Percentiles rank a stretch among this genome's conserved stretches.
These are phyloP conservation scores for Galendromus occidentalis DNA, from an alignment of 1,140 invertebrate species.

Conservation along the genomic window DNA sequence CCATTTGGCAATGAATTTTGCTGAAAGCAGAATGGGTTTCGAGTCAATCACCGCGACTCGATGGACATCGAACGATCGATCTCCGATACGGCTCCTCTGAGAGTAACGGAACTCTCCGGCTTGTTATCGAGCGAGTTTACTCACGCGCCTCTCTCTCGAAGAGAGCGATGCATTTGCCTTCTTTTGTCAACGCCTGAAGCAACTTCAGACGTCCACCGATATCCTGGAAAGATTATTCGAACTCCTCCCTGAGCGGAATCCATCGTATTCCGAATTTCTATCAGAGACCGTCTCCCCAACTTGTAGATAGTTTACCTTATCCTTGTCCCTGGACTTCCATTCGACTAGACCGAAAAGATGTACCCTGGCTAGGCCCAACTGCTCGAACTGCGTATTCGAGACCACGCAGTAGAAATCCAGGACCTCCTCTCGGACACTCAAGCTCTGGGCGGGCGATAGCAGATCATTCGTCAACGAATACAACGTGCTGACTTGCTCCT, in stretches of 20 bases:
- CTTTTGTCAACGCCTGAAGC: background rate
- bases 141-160: slow-evolving; percentile 1
- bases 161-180: background rate
- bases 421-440: background rate
- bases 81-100: no score
- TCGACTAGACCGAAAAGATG: slow-evolving; percentile 8
- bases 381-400: background rate
- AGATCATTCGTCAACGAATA: slow-evolving; percentile 9
- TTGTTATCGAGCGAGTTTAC: background rate
- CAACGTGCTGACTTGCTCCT: slow-evolving; percentile 1
- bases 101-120: no score
- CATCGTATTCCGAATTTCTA: no score
- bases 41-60: no score
- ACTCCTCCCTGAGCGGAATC: no score
- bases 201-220: background rate
- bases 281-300: no score
- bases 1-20: slow-evolving; percentile 8
- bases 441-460: background rate
- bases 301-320: background rate
- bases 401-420: background rate
- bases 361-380: slow-evolving; percentile 2
- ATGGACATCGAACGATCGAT: no score
- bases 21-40: background rate
- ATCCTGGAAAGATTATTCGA: background rate
- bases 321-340: background rate